Evolutionary conservation across 2,113 vertebrate genomes (phyloP), one percentile per base, ranked within the genome.

Genomic region (Rhea pennata): DNA sequence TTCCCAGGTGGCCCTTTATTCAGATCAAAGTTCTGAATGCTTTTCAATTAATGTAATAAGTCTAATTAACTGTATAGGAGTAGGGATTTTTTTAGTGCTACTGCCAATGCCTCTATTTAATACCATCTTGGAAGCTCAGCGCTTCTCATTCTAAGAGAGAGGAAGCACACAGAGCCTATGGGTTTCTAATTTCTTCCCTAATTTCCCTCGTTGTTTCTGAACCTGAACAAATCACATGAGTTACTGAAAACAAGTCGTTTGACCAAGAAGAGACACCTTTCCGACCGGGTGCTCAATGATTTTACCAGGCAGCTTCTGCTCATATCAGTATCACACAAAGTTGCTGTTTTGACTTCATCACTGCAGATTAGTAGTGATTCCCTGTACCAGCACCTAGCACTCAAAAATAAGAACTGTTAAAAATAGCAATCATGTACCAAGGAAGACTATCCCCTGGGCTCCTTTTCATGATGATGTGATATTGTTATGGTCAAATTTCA

Each of bases 1-100:
- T 79, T 88, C 96, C 95, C 90, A 84, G 80, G 42, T 76, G 0
- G 0, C 70, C 90, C 80, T 96, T 74, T 85, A 89, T 94, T 96
- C 92, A 82, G 21, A 50, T 82, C 87, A 22, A 27, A 69, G 70
- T 44, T 42, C 88, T 95, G 77, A 96, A 91, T 93, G 84, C 66
- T 88, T 96, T 91, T 92, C 96, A 95, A 84, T 96, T 94, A 96
- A 87, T 87, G 93, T 95, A 96, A 96, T 92, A 62, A 84, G 93
- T 40, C 90, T 96, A 96, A 97, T 97, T 96, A 96, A 93, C 92
- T 93, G 86, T 69, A 22, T 87, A 88, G 94, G 80, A 81, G 73
- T 84, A 84, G 92, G 80, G 90, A 44, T 95, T 94, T 97, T 95
- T 86, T 86, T 90, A 81, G 51, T 0, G 0, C 77, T 92, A 59